These are phyloP conservation scores for Octodonta nipae DNA, from an alignment of 2,888 invertebrate species.

Conservation along the genomic window DNA sequence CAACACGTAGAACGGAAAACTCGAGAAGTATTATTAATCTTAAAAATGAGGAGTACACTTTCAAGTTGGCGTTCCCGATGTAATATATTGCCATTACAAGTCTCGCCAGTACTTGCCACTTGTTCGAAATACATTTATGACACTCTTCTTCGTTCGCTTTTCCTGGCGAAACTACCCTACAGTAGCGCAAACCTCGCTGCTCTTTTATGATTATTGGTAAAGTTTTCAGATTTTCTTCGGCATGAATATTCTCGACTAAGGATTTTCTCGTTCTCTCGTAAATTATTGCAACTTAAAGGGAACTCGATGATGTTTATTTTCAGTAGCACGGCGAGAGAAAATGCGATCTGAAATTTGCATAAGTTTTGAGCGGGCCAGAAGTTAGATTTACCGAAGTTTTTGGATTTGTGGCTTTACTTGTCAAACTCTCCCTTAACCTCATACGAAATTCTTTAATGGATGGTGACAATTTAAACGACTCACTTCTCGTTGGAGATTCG, in stretches of 20 bases:
- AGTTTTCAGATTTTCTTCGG: slow-evolving; percentile 15
- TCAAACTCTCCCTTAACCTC: slow-evolving; percentile 1
- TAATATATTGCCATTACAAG: slow-evolving; percentile 2
- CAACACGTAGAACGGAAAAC: slow-evolving; percentile 5
- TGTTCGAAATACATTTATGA: background rate
- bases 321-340: slow-evolving; percentile 11
- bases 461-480: too few relatives aligned
- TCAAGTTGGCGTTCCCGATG: too few relatives aligned
- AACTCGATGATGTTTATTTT: slow-evolving; percentile 16
- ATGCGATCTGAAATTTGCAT: slow-evolving; percentile 13
- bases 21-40: slow-evolving; percentile 20
- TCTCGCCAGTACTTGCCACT: slow-evolving; percentile 1
- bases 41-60: slow-evolving; percentile 15
- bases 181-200: background rate
- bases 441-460: slow-evolving; percentile 1
- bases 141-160: too few relatives aligned
- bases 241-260: slow-evolving; percentile 13
- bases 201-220: slow-evolving; percentile 19
- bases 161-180: too few relatives aligned
- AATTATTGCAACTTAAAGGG: slow-evolving; percentile 15
- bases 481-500: too few relatives aligned
- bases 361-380: slow-evolving; percentile 11
- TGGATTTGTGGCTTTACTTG: slow-evolving; percentile 1
- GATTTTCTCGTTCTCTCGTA: slow-evolving; percentile 7
- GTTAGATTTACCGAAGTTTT: slow-evolving; percentile 12